Base-by-base conservation (phyloP, 2,797 vertebrate species). In the Ctenochaetus hawaiiensis region DNA sequence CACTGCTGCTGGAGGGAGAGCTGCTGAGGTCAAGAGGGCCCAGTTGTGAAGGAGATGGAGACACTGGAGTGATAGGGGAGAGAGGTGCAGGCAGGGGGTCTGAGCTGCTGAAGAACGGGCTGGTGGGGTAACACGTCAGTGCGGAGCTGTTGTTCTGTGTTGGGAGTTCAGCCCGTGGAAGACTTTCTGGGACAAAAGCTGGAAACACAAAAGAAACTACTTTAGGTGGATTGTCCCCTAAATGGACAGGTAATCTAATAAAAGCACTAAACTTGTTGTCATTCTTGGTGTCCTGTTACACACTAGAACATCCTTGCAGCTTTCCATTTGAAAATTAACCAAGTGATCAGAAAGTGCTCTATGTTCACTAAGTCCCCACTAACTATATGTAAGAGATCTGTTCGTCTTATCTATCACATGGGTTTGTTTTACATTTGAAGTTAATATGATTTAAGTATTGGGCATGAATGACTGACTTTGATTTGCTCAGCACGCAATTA, bases 21-120 rank as follows among this genome's bases (percentile, higher is more conserved):
- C 96, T 97, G 41, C 96, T 97, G 90, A 99, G 96, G 91, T 98
- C 97, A 72, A 96, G 87, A 0, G 93, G 96, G 62, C 72, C 93
- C 34, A 95, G 92, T 0, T 92, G 93, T 0, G 93, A 93, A 0
- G 90, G 72, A 14, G 89, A 59, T 34, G 85, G 77, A 34, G 30
- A 34, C 63, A 59, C 77, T 0, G 92, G 89, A 1, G 93, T 83
- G 65, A 94, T 80, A 0, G 93, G 89, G 59, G 93, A 91, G 6
- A 93, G 87, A 44, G 94, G 94, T 18, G 93, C 94, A 12, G 94
- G 96, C 77, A 94, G 93, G 62, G 93, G 67, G 71, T 94, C 92
- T 3, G 90, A 78, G 67, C 95, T 94, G 95, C 34, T 62, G 79
- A 96, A 96, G 74, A 97, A 94, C 3, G 96, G 92, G 5, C 34